These are phyloP conservation scores for Pionites leucogaster DNA, from an alignment of 2,113 vertebrate genomes.

Conservation along the genomic window DNA sequence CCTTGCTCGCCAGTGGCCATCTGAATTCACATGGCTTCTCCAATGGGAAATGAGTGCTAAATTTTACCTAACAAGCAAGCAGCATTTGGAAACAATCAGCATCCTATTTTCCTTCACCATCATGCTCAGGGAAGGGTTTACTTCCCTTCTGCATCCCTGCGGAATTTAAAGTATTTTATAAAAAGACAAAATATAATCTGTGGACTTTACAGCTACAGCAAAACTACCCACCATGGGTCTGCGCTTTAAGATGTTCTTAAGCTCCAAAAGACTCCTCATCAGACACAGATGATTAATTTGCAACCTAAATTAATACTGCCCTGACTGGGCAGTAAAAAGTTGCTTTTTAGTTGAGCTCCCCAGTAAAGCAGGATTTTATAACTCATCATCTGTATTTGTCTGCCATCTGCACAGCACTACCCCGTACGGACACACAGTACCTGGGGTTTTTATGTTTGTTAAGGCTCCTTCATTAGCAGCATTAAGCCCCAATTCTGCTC, in stretches of 20 bases:
- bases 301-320: neutral
- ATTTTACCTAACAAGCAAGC: neutral
- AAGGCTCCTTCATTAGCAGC: neutral
- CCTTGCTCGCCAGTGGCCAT: neutral
- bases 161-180: neutral
- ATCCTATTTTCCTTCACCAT: neutral
- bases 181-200: neutral
- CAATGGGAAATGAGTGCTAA: neutral
- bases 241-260: neutral
- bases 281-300: neutral
- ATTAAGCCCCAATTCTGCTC: neutral
- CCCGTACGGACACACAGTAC: neutral
- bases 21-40: neutral
- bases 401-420: neutral
- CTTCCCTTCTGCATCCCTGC: neutral
- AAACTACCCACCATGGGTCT: neutral
- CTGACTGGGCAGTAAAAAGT: neutral
- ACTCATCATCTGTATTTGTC: neutral
- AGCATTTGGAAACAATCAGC: neutral
- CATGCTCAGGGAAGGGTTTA: neutral
- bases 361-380: neutral
- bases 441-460: neutral
- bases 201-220: neutral
- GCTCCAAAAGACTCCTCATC: neutral
- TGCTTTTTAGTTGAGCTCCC: neutral